phyloP scores from a whole-genome alignment of 2,113 vertebrate species.

The Spea bombifrons region DNA sequence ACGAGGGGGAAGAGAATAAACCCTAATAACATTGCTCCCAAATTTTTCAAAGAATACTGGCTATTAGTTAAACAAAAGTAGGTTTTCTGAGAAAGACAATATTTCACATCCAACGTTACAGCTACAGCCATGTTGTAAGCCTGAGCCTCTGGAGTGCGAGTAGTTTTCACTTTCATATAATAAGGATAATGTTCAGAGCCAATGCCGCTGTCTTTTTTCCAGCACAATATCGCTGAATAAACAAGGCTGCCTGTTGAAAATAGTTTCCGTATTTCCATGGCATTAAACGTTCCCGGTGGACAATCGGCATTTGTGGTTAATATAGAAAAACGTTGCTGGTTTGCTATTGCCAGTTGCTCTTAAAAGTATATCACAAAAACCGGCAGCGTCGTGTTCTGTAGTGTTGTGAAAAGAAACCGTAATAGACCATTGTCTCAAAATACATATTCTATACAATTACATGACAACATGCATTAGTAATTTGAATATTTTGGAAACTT shows the following conservation, averaged over 20 bases:
- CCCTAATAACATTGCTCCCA: no score
- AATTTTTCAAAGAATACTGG: no score
- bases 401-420: neutral
- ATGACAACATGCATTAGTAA: neutral
- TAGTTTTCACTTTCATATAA: no score
- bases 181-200: neutral
- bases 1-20: no score
- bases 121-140: no score
- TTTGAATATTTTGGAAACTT: neutral
- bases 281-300: slow-evolving; percentile 10
- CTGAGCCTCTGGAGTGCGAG: no score
- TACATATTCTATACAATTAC: neutral
- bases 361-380: slow-evolving; percentile 8
- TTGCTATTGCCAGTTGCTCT: slow-evolving; percentile 28
- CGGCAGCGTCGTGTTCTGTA: slow-evolving; percentile 3
- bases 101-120: no score
- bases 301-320: slow-evolving; percentile 14
- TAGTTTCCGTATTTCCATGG: slow-evolving; percentile 16
- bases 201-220: neutral
- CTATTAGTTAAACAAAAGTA: no score
- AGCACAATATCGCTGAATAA: neutral
- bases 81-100: no score
- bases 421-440: neutral
- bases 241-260: neutral
- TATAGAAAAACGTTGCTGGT: neutral